phyloP scores from a whole-genome alignment of 2,797 vertebrate genomes.

The Leucoraja ocellata region DNA sequence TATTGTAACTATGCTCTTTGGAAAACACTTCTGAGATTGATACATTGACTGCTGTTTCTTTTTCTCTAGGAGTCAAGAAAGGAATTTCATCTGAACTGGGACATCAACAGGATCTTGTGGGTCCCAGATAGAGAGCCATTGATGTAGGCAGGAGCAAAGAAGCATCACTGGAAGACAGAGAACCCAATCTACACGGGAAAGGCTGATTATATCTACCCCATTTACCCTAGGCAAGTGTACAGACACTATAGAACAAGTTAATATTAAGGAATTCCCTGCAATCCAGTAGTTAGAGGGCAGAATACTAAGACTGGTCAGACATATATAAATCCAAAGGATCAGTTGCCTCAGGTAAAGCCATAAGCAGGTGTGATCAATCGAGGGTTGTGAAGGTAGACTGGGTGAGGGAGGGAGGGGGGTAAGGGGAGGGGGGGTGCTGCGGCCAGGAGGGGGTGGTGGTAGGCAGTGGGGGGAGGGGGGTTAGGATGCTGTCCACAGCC shows the following conservation, averaged over 20 bases:
- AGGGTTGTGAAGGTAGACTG: not conserved
- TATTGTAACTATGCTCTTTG: too few species aligned
- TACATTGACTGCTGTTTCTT: not conserved
- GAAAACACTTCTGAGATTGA: not conserved
- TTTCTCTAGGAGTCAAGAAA: not conserved
- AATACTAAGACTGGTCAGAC: not conserved
- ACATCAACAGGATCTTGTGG: too few species aligned
- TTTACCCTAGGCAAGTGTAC: not conserved
- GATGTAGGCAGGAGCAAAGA: not conserved
- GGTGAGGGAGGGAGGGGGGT: not conserved
- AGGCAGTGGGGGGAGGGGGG: accelerated
- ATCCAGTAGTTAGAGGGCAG: too few species aligned
- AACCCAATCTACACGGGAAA: too few species aligned
- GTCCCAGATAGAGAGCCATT: too few species aligned
- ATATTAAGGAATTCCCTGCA: not conserved
- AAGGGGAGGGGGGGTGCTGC: too few species aligned
- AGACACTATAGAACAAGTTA: too few species aligned
- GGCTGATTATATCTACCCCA: too few species aligned
- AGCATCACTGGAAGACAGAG: too few species aligned
- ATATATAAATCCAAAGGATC: not conserved
- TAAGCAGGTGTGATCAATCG: not conserved
- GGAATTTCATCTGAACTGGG: not conserved
- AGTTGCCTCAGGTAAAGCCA: not conserved
- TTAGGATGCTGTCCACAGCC: not conserved
- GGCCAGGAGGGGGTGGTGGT: not conserved